Percentiles rank a stretch among this genome's conserved stretches.
Evolutionary conservation across 2,113 vertebrate species (phyloP).

Genomic region (Pitta sordida): DNA sequence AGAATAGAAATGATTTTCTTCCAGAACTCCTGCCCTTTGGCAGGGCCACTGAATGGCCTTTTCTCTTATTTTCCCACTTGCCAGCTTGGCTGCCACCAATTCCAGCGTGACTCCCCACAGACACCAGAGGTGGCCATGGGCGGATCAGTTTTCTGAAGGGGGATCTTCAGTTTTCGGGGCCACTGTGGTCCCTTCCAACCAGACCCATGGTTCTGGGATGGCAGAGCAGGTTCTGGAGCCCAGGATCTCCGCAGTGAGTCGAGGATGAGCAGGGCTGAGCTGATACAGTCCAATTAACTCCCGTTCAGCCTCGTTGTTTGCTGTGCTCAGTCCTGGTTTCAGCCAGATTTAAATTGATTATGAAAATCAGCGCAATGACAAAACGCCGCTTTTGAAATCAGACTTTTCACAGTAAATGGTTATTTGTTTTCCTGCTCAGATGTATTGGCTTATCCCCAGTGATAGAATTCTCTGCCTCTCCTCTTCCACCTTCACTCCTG

Average conservation of each 20-base stretch:
- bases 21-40: background rate
- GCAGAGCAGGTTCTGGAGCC: background rate
- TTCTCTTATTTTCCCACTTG: background rate
- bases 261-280: background rate
- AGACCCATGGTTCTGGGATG: background rate
- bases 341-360: conserved; percentile 45
- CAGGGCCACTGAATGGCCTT: background rate
- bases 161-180: background rate
- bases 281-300: background rate
- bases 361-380: conserved; percentile 1
- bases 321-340: background rate
- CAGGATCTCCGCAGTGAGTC: background rate
- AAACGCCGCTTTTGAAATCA: conserved; percentile 23
- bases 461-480: background rate
- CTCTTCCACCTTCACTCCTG: background rate
- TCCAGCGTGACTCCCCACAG: background rate
- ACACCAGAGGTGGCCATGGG: rapidly evolving
- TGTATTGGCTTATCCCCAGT: background rate
- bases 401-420: conserved; percentile 21
- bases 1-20: rapidly evolving
- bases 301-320: background rate
- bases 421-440: conserved; percentile 30
- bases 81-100: rapidly evolving
- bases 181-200: background rate
- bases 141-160: background rate